Conservation (phyloP, 2,888 invertebrate genomes). For the Lissonota sp. region DNA sequence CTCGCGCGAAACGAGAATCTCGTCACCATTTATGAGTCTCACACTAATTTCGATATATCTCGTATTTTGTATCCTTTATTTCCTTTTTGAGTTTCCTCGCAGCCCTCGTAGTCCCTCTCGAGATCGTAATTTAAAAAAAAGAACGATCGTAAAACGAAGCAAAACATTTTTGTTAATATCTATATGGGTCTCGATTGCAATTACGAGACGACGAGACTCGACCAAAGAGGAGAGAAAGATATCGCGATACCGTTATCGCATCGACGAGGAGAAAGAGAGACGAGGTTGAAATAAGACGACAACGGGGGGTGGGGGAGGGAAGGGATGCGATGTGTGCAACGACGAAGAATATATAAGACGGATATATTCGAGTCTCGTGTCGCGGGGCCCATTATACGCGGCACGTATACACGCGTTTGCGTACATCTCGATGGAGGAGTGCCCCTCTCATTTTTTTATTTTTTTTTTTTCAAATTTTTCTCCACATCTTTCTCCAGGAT, state of each 20-base stretch:
- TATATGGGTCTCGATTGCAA: slow-evolving; percentile 40
- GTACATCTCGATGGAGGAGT: not conserved
- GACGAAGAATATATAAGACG: slow-evolving; percentile 28
- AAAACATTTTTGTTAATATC: not conserved
- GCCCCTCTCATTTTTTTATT: not conserved
- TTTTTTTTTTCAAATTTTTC: not conserved
- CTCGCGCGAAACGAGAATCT: slow-evolving; percentile 2
- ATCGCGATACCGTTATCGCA: slow-evolving; percentile 63
- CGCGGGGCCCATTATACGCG: slow-evolving; percentile 59
- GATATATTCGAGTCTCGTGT: slow-evolving; percentile 52
- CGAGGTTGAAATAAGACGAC: slow-evolving; percentile 53
- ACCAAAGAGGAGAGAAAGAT: slow-evolving; percentile 58
- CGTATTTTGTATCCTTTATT: not conserved
- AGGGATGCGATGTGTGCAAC: slow-evolving; percentile 10
- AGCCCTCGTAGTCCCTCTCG: not conserved
- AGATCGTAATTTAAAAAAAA: not conserved
- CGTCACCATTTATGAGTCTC: not conserved
- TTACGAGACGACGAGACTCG: slow-evolving; percentile 54
- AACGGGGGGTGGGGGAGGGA: slow-evolving; percentile 11
- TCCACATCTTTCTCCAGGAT: not conserved
- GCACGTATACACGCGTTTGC: slow-evolving; percentile 53
- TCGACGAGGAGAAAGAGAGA: slow-evolving; percentile 50
- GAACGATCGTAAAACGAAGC: not conserved
- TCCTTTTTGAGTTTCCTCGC: not conserved
- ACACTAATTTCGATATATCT: no score